Conservation (phyloP, 2,113 vertebrate genomes). For the Sialia sialis region DNA sequence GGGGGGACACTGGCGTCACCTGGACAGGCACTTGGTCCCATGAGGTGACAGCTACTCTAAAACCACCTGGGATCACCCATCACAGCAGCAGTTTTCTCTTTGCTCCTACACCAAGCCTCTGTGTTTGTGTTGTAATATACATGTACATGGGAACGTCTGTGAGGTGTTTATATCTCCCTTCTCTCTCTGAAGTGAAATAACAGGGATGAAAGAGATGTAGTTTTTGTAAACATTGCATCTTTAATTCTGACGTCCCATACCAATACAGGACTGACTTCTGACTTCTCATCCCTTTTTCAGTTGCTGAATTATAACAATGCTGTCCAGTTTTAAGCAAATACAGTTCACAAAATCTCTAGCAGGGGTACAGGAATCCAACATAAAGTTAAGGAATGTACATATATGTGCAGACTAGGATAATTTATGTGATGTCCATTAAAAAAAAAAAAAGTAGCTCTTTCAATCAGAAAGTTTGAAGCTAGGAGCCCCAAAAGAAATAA, state of each 20-base stretch:
- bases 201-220: accelerated
- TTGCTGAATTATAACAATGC: background rate
- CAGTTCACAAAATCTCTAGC: background rate
- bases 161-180: background rate
- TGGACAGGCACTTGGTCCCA: background rate
- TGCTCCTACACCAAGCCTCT: background rate
- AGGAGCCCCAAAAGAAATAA: background rate
- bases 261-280: background rate
- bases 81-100: background rate
- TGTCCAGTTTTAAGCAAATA: background rate
- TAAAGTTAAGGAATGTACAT: background rate
- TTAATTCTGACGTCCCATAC: background rate
- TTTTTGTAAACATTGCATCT: background rate
- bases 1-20: background rate
- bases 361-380: background rate
- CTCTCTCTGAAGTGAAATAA: background rate
- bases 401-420: background rate
- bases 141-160: background rate
- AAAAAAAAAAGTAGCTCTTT: background rate
- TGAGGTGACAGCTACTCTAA: background rate
- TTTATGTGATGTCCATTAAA: background rate
- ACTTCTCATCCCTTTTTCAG: background rate
- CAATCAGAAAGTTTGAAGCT: background rate
- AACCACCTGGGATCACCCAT: background rate
- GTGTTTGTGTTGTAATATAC: background rate